A percentile compares a stretch with the other conserved stretches of the same genome.
These are phyloP conservation scores for Conus ventricosus DNA, from an alignment of 1,140 invertebrate species.

Conservation along the genomic window DNA sequence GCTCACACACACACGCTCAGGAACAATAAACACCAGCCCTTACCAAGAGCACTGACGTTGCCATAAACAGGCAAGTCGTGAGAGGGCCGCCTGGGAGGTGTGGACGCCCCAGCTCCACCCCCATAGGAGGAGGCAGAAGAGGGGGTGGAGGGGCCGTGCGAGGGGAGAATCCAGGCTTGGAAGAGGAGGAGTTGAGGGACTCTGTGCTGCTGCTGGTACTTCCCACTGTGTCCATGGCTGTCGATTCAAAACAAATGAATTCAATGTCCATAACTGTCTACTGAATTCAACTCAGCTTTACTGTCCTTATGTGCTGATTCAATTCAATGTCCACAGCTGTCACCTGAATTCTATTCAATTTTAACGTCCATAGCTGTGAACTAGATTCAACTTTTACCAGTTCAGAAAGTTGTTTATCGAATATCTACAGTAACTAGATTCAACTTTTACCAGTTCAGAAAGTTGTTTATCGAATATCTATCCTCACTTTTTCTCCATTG, in stretches of 20 bases:
- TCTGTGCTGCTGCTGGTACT: slow-evolving; percentile 67
- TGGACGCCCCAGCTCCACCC: background rate
- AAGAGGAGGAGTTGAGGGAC: slow-evolving; percentile 62
- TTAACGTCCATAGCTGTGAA: too few species aligned
- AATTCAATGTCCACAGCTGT: too few species aligned
- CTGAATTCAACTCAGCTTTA: too few species aligned
- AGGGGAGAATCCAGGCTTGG: slow-evolving; percentile 34
- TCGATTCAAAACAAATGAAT: background rate
- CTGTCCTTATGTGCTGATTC: too few species aligned
- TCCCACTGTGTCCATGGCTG: background rate
- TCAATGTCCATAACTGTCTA: too few species aligned
- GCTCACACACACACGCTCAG: background rate
- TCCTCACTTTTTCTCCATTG: too few species aligned
- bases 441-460: too few species aligned
- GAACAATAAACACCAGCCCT: background rate
- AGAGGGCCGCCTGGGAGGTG: background rate
- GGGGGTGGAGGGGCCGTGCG: slow-evolving; percentile 31
- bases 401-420: too few species aligned
- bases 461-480: too few species aligned
- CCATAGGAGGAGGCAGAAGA: slow-evolving; percentile 20
- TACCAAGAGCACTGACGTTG: slow-evolving; percentile 61
- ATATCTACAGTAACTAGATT: too few species aligned
- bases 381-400: too few species aligned
- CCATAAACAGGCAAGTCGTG: slow-evolving; percentile 42
- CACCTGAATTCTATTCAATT: too few species aligned